Evolutionary conservation across 2,888 invertebrate species (phyloP).

Genomic region (Papilio gigon): DNA sequence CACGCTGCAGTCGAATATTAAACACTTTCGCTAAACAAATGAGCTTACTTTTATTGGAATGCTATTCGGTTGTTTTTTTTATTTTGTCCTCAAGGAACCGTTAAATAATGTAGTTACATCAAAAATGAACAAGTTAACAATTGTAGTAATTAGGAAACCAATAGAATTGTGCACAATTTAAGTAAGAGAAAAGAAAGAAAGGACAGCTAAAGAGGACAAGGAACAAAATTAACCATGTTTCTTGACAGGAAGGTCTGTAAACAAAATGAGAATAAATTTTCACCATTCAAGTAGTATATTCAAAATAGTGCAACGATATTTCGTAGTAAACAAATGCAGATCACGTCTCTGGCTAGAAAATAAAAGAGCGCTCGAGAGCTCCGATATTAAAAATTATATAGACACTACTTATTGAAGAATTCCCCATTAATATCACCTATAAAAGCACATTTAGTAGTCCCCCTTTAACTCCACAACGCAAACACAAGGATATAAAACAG

Average conservation of each 20-base stretch:
- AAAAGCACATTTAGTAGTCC: constrained; percentile 22
- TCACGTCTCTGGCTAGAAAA: constrained; percentile 14
- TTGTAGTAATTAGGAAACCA: too few species aligned
- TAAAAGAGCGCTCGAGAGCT: neutral
- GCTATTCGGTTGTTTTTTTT: too few species aligned
- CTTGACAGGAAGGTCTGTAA: neutral
- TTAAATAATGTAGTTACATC: too few species aligned
- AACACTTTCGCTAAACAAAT: too few species aligned
- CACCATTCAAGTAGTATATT: neutral
- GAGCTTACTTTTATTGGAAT: too few species aligned
- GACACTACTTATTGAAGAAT: constrained; percentile 22
- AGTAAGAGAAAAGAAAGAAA: too few species aligned
- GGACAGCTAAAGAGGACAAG: too few species aligned
- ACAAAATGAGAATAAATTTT: neutral
- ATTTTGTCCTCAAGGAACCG: too few species aligned
- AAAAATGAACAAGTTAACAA: too few species aligned
- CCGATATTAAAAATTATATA: constrained; percentile 25
- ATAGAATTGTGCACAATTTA: too few species aligned
- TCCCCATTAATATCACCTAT: constrained; percentile 23
- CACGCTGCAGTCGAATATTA: too few species aligned
- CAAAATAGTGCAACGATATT: neutral
- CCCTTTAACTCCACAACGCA: constrained; percentile 26
- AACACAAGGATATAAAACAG: constrained; percentile 24
- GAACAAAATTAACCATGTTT: too few species aligned
- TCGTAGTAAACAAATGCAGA: neutral